These are phyloP conservation scores for Galerucella pusilla DNA, from an alignment of 2,888 invertebrate species.

Conservation along the genomic window DNA sequence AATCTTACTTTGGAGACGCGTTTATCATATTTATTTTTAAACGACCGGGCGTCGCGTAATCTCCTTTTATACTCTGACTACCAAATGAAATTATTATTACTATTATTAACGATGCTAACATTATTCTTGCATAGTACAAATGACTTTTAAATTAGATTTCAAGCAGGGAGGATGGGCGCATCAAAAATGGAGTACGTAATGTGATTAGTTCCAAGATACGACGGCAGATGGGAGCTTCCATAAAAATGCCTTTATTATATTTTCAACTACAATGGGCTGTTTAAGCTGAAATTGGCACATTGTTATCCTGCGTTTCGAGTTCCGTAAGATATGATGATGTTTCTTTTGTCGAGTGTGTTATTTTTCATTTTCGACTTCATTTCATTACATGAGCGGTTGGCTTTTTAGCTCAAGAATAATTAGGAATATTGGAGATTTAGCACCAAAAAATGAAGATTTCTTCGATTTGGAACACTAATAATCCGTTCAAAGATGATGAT, in stretches of 20 bases:
- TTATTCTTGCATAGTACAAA: constrained; percentile 69
- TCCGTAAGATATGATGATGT: constrained; percentile 16
- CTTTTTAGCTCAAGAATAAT: neutral
- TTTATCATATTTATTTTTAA: constrained; percentile 58
- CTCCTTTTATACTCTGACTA: constrained; percentile 60
- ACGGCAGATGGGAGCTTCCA: constrained; percentile 65
- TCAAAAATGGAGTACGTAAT: constrained; percentile 77
- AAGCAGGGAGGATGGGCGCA: constrained; percentile 62
- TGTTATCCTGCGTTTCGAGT: constrained; percentile 52
- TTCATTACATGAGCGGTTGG: neutral
- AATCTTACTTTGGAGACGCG: constrained; percentile 55
- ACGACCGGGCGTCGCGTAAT: constrained; percentile 54
- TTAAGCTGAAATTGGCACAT: constrained; percentile 63
- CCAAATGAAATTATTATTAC: constrained; percentile 66
- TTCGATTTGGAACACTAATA: no score
- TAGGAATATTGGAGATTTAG: neutral
- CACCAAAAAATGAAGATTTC: no score
- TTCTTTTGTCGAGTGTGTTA: constrained; percentile 11
- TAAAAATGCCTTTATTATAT: constrained; percentile 63
- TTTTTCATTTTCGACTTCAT: constrained; percentile 28
- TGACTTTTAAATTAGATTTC: constrained; percentile 77
- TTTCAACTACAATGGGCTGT: constrained; percentile 62
- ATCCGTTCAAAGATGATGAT: no score
- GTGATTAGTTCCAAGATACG: constrained; percentile 70
- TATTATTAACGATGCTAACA: constrained; percentile 66